A percentile compares a stretch with the other conserved stretches of the same genome.
Conservation (phyloP, 2,888 invertebrate species). For the Caenorhabditis becei region DNA sequence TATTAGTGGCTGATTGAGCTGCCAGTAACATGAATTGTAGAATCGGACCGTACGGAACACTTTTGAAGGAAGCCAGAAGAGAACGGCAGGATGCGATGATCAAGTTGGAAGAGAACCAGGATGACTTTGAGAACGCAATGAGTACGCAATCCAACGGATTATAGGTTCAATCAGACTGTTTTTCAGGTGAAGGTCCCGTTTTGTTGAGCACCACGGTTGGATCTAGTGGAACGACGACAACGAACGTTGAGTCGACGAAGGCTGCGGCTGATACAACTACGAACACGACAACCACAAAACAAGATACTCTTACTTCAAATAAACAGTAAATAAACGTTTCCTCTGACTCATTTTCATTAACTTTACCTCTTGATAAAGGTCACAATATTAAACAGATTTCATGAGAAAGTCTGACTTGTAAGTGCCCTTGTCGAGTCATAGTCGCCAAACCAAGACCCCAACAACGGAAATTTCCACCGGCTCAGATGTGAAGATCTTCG, state of each 20-base stretch:
- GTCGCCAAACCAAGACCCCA: no score
- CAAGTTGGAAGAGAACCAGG: slow-evolving; percentile 53
- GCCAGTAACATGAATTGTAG: slow-evolving; percentile 9
- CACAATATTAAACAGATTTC: no score
- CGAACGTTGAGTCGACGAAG: background rate
- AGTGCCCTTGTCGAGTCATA: no score
- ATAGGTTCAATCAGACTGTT: background rate
- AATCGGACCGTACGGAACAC: slow-evolving; percentile 53
- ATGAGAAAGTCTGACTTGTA: no score
- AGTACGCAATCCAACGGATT: slow-evolving; percentile 1
- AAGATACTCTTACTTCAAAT: background rate
- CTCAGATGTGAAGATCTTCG: slow-evolving; percentile 13
- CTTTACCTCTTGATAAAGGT: no score
- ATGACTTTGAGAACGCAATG: slow-evolving; percentile 49
- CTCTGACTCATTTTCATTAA: no score
- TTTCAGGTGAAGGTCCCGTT: slow-evolving; percentile 9
- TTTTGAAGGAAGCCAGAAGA: slow-evolving; percentile 44
- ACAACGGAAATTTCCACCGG: background rate
- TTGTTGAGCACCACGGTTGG: background rate
- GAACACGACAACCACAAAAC: background rate
- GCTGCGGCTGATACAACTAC: background rate
- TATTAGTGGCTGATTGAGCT: background rate
- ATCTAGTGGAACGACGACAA: background rate
- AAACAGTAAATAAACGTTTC: background rate
- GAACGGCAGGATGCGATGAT: slow-evolving; percentile 35